Evolutionary conservation across 2,888 invertebrate genomes (phyloP), one percentile per base, ranked within the genome.

Genomic region (Aspidapion aeneum): DNA sequence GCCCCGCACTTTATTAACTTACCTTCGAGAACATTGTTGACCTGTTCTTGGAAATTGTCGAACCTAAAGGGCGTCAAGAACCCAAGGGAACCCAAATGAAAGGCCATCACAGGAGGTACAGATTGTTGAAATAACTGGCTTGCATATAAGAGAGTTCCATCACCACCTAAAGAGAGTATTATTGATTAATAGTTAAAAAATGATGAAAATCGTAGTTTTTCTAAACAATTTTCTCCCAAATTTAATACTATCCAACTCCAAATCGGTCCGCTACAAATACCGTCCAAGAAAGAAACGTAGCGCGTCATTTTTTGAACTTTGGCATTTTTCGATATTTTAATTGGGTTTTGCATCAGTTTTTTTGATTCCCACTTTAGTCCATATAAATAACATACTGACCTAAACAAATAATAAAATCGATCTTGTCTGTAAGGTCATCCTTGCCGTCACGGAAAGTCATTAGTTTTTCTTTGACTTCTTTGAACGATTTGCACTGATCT

Each of bases 91-190:
- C 98, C 98, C 75, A 98, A 85, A 81, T 98, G 96, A 83, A 98
- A 98, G 63, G 98, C 96, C 96, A 98, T 96, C 55, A 98, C 94
- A 0, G 98, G 98, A 52, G 98, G 98, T 60, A 97, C 96, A 3
- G 96, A 96, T 85, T 94, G 92, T 89, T 98, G 88, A 76, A 98
- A 98, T 55, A 98, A 82, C 55, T 96, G 89, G 74, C 96, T 96
- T 60, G 97, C 98, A 77, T 98, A 96, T 12, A 98, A 82, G 18
- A 98, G 82, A 0, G 98, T 98, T n/a, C 98, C 98, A 79, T 98
- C 98, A 12, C 98, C 98, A 0, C 98, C 98, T 35, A 12, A 35
- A 35, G 12, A n/a, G n/a, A n/a, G n/a, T n/a, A n/a, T n/a, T n/a
- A n/a, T n/a, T n/a, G n/a, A n/a, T n/a, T n/a, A n/a, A n/a, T n/a